Evolutionary conservation across 2,888 invertebrate species (phyloP).

Genomic region (Temnothorax unifasciatus): DNA sequence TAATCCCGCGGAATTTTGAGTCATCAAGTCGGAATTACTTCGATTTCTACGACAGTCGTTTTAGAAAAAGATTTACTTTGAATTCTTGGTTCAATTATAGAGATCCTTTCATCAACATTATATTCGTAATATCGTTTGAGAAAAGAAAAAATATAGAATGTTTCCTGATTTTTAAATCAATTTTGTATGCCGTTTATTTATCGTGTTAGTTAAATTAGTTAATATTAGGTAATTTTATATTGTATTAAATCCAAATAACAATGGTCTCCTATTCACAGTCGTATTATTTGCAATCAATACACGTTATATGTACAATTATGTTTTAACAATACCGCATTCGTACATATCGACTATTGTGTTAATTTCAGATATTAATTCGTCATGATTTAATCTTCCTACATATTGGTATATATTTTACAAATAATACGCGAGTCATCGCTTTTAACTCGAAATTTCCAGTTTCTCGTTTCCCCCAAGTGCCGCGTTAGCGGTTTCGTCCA

Average conservation of each 20-base stretch:
- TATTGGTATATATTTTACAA: not conserved
- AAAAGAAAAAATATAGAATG: not conserved
- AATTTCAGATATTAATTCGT: not conserved
- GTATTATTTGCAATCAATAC: not conserved
- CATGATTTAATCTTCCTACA: not conserved
- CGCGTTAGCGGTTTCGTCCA: not conserved
- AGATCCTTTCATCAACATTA: constrained; percentile 2
- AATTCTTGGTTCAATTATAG: not conserved
- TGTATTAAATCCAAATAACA: not conserved
- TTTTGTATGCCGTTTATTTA: not conserved
- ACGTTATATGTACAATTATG: not conserved
- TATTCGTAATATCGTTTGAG: not conserved
- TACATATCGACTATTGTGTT: not conserved
- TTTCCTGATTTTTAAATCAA: constrained; percentile 1
- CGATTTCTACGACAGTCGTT: constrained; percentile 3
- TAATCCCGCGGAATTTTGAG: constrained; percentile 26
- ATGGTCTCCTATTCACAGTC: not conserved
- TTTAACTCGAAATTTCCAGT: not conserved
- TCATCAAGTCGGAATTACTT: constrained; percentile 7
- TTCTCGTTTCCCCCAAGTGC: too few species aligned
- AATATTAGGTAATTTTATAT: not conserved
- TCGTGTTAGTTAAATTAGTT: not conserved
- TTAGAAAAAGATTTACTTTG: constrained; percentile 10
- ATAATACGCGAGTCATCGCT: not conserved
- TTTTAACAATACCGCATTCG: not conserved